Evolutionary conservation across 1,140 invertebrate genomes (phyloP).

Genomic region (Lithobius niger): DNA sequence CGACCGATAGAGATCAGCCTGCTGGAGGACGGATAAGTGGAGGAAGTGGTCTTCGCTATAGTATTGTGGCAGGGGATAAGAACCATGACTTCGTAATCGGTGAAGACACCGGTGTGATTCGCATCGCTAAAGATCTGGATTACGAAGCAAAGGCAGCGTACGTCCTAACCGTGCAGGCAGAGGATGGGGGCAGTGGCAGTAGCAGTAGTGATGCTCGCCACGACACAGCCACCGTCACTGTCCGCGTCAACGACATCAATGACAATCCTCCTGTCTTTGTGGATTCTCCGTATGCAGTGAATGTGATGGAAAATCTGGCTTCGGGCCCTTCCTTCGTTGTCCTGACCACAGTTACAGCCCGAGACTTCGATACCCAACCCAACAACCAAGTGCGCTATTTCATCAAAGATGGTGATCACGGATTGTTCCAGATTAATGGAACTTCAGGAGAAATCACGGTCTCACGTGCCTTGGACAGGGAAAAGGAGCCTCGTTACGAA

Average conservation of each 20-base stretch:
- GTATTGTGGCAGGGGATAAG: slow-evolving; percentile 72
- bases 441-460: slow-evolving; percentile 75
- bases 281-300: slow-evolving; percentile 76
- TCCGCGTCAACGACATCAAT: slow-evolving; percentile 74
- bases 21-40: slow-evolving; percentile 71
- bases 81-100: slow-evolving; percentile 81
- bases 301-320: slow-evolving; percentile 70
- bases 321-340: slow-evolving; percentile 56
- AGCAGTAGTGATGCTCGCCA: slow-evolving; percentile 39
- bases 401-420: slow-evolving; percentile 78
- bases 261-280: slow-evolving; percentile 86
- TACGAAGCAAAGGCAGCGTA: slow-evolving; percentile 78
- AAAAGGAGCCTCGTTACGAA: slow-evolving; percentile 62
- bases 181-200: slow-evolving; percentile 70
- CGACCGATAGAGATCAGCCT: slow-evolving; percentile 80
- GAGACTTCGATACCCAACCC: slow-evolving; percentile 78
- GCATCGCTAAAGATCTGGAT: slow-evolving; percentile 79
- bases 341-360: slow-evolving; percentile 53
- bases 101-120: slow-evolving; percentile 72
- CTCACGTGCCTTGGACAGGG: slow-evolving; percentile 63
- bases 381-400: slow-evolving; percentile 78
- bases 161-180: slow-evolving; percentile 63
- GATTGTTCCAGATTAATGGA: slow-evolving; percentile 66
- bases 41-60: too few species aligned
- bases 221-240: slow-evolving; percentile 51